Evolutionary conservation across 1,140 invertebrate species (phyloP), one percentile per base, ranked within the genome.

Genomic region (Euglossa dilemma): DNA sequence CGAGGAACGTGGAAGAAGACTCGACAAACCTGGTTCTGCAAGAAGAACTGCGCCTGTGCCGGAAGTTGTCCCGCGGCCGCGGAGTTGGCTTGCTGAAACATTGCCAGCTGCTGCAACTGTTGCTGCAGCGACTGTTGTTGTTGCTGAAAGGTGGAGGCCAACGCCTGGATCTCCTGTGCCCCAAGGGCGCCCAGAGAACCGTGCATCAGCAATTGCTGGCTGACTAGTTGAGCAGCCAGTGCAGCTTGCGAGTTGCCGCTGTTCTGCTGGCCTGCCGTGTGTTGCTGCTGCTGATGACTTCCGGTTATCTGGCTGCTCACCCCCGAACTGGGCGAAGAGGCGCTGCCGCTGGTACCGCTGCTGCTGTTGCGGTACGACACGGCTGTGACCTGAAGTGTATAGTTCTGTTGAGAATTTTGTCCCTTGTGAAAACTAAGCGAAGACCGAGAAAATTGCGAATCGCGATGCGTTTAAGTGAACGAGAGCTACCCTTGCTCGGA

Each of bases 21-120:
- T 91, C 92, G 20, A 80, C 80, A 11, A 75, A 97, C 97, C 96
- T 97, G 97, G 95, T 97, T 97, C 91, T 97, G 97, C 25, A 98
- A 94, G 91, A 98, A 96, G 84, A 97, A 96, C 92, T 97, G 97
- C 28, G 96, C 95, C 86, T 97, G 96, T 14, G 95, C 94, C 52
- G 95, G 94, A 71, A 96, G 91, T 90, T 96, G 95, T 72, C 95
- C 92, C 77, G 94, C 93, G 80, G 93, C 93, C 74, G 94, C 93
- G 23, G 93, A 94, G 82, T 92, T 93, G 14, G 93, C 94, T 80
- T 95, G 95, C 85, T 96, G 96, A 87, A 97, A 95, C 93, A 97
- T 95, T 4, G 97, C 95, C 71, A 97, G 95, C 87, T 97, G 97
- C 89, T 97, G 97, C 52, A 97, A 92, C 69, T 96, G 95, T 63